phyloP scores from a whole-genome alignment of 1,140 invertebrate species.

The Trachymyrmex cornetzi region DNA sequence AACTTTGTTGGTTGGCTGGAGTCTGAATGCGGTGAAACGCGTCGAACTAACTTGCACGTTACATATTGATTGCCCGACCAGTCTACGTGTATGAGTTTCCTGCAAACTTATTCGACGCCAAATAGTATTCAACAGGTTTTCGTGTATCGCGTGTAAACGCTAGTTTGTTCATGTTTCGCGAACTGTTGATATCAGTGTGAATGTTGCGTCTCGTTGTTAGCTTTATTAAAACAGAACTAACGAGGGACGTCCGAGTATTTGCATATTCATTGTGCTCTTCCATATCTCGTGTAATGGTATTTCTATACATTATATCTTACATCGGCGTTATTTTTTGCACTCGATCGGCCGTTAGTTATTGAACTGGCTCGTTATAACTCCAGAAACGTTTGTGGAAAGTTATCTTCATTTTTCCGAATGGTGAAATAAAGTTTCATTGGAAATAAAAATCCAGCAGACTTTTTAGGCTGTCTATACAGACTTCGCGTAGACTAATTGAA shows the following conservation, averaged over 20 bases:
- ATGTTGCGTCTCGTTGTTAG: conserved; percentile 53
- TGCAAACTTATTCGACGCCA: conserved; percentile 74
- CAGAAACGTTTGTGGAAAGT: conserved; percentile 5
- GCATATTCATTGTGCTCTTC: conserved; percentile 52
- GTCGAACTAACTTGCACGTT: conserved; percentile 72
- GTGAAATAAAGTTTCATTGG: conserved; percentile 1
- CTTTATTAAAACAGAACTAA: conserved; percentile 66
- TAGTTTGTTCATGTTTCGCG: conserved; percentile 73
- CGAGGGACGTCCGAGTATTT: conserved; percentile 40
- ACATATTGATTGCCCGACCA: conserved; percentile 74
- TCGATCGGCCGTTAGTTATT: conserved; percentile 19
- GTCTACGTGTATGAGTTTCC: conserved; percentile 71
- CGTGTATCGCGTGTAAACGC: conserved; percentile 73
- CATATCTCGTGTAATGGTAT: neutral
- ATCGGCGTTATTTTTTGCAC: conserved; percentile 22
- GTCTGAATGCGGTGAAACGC: conserved; percentile 54
- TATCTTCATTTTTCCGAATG: neutral
- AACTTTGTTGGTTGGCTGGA: conserved; percentile 51
- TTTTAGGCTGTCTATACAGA: neutral
- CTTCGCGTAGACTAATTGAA: neutral
- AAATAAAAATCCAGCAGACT: neutral
- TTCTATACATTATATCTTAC: conserved; percentile 34
- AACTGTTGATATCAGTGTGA: conserved; percentile 59
- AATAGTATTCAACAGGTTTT: conserved; percentile 77
- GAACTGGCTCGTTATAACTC: conserved; percentile 42